Percentiles rank a stretch among this genome's conserved stretches.
Evolutionary conservation across 2,888 invertebrate species (phyloP).

Genomic region (Notodromas monacha): DNA sequence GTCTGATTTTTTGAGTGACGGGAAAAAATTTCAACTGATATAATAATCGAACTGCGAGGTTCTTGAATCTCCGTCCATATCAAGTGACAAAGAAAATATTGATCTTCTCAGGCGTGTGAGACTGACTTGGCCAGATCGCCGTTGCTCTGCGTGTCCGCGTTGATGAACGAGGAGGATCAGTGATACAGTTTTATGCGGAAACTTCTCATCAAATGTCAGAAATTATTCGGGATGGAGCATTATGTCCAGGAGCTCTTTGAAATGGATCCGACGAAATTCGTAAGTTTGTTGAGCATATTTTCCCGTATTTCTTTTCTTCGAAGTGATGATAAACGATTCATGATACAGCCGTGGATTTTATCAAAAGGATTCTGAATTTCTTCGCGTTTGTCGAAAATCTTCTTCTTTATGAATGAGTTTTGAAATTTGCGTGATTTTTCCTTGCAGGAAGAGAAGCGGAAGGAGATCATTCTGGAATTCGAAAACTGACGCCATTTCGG

Average conservation of each 20-base stretch:
- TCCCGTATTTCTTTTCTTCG: too few species aligned
- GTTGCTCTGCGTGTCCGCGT: conserved; percentile 16
- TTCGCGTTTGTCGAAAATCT: too few species aligned
- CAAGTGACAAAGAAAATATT: too few species aligned
- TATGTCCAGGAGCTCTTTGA: conserved; percentile 22
- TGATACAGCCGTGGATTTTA: too few species aligned
- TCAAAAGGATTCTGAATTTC: too few species aligned
- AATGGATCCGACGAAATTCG: conserved; percentile 24
- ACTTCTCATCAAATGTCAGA: conserved; percentile 50
- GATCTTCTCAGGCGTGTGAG: conserved; percentile 68
- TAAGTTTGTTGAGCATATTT: too few species aligned
- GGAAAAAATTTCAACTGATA: neutral
- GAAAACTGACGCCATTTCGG: too few species aligned
- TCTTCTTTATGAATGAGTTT: too few species aligned
- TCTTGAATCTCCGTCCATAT: too few species aligned
- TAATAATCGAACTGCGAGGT: too few species aligned
- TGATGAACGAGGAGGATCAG: conserved; percentile 10
- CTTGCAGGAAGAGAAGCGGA: conserved; percentile 30
- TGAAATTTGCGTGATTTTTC: too few species aligned
- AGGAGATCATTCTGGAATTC: conserved; percentile 29
- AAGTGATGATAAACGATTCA: too few species aligned
- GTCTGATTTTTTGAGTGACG: conserved; percentile 2
- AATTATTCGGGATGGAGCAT: conserved; percentile 53
- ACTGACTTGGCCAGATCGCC: conserved; percentile 65
- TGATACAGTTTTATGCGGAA: conserved; percentile 33